A percentile compares a stretch with the other conserved stretches of the same genome.
phyloP scores from a whole-genome alignment of 2,888 invertebrate genomes.

The Seira musarum region DNA sequence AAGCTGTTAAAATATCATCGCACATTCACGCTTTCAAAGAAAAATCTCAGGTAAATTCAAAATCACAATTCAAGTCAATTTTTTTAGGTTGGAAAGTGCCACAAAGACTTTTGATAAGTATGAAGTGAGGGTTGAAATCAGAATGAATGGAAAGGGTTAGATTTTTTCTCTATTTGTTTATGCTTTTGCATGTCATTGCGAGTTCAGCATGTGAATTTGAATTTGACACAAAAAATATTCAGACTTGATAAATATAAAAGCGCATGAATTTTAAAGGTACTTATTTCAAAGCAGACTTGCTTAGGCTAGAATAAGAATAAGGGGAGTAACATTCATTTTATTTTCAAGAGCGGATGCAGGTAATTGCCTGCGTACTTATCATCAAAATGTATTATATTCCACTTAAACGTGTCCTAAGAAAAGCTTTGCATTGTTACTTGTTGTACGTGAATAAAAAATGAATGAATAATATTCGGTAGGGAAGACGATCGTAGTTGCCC shows the following conservation, averaged over 20 bases:
- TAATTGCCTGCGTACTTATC: conserved; percentile 43
- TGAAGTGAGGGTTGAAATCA: not conserved
- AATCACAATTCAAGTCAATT: conserved; percentile 16
- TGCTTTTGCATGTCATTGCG: conserved; percentile 57
- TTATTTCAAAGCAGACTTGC: not conserved
- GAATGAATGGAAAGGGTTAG: conserved; percentile 16
- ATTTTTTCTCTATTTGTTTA: conserved; percentile 32
- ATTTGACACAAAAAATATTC: not conserved
- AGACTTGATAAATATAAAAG: too few species aligned
- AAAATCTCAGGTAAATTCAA: conserved; percentile 1
- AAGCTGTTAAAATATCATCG: not conserved
- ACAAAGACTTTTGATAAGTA: not conserved
- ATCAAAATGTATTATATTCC: conserved; percentile 16
- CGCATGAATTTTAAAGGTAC: not conserved
- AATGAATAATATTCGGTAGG: not conserved
- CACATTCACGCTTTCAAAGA: not conserved
- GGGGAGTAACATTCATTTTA: conserved; percentile 8
- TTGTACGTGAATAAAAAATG: not conserved
- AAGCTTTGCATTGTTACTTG: not conserved
- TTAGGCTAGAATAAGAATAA: not conserved
- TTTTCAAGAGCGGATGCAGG: conserved; percentile 46
- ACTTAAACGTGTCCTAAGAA: conserved; percentile 10
- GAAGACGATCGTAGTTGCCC: not conserved
- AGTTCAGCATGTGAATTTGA: conserved; percentile 22
- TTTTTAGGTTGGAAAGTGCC: conserved; percentile 3